These are phyloP conservation scores for Nibea albiflora DNA, from an alignment of 2,113 vertebrate genomes.

Conservation along the genomic window DNA sequence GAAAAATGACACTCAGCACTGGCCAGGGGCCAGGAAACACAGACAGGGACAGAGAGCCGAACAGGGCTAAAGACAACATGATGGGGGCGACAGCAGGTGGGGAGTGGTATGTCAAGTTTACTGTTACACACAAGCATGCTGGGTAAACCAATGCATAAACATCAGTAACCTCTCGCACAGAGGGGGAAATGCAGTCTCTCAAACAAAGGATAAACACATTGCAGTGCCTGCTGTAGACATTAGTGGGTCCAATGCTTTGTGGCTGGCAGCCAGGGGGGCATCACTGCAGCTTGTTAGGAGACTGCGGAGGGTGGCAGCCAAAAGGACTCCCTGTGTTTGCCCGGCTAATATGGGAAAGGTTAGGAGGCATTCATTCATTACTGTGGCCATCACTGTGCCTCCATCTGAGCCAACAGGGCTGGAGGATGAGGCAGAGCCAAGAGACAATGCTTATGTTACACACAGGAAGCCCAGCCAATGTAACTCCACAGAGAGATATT, in stretches of 20 bases:
- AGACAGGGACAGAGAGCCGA: slow-evolving; percentile 22
- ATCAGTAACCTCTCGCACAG: slow-evolving; percentile 16
- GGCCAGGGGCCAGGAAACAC: slow-evolving; percentile 60
- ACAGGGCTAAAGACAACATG: slow-evolving; percentile 24
- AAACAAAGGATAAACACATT: slow-evolving; percentile 44
- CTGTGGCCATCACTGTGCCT: slow-evolving; percentile 28
- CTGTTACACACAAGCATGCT: slow-evolving; percentile 9
- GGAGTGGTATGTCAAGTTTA: slow-evolving; percentile 24
- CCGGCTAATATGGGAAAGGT: slow-evolving; percentile 60
- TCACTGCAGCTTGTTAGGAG: slow-evolving; percentile 61
- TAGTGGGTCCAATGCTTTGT: slow-evolving; percentile 44
- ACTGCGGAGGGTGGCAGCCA: slow-evolving; percentile 56
- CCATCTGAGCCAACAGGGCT: slow-evolving; percentile 52
- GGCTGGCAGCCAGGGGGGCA: slow-evolving; percentile 51
- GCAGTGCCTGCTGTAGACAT: slow-evolving; percentile 14
- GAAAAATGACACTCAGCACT: slow-evolving; percentile 51
- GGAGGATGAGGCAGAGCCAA: slow-evolving; percentile 37
- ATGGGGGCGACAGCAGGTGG: neutral
- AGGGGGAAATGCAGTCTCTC: slow-evolving; percentile 24
- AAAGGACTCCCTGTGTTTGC: slow-evolving; percentile 61
- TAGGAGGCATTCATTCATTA: slow-evolving; percentile 58
- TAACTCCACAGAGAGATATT: neutral
- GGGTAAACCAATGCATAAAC: slow-evolving; percentile 31
- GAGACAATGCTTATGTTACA: slow-evolving; percentile 16
- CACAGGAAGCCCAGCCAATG: neutral